phyloP scores from a whole-genome alignment of 2,113 vertebrate species.

The Tupaia tana region DNA sequence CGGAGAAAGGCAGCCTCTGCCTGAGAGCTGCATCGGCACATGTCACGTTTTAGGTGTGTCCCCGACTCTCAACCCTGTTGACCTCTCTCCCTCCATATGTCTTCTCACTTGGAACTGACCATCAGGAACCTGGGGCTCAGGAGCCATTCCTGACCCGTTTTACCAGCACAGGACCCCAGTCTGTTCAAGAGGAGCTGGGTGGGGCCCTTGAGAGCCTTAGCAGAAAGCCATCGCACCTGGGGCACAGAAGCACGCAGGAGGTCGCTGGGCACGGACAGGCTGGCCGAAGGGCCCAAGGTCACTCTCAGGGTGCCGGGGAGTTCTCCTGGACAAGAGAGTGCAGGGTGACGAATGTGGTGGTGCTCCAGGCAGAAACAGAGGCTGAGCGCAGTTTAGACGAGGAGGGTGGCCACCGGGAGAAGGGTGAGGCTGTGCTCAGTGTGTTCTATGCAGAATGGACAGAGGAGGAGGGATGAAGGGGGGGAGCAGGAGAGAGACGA shows the following conservation, averaged over 20 bases:
- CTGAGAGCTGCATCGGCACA: not conserved
- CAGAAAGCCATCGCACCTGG: not conserved
- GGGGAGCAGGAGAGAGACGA: not conserved
- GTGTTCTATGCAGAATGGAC: not conserved
- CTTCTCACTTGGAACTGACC: not conserved
- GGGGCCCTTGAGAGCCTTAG: not conserved
- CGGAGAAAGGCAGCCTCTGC: not conserved
- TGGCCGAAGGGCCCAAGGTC: not conserved
- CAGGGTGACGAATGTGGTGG: not conserved
- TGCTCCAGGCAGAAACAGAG: constrained; percentile 1
- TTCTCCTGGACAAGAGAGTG: not conserved
- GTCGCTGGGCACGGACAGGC: not conserved
- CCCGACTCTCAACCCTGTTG: not conserved
- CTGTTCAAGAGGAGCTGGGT: not conserved
- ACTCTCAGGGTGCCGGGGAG: not conserved
- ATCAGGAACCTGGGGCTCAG: not conserved
- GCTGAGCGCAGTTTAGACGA: not conserved
- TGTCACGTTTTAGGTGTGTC: fast-evolving
- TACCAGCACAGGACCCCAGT: not conserved
- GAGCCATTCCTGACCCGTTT: not conserved
- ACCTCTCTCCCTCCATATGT: not conserved
- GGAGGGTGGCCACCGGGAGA: not conserved
- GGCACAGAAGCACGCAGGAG: not conserved
- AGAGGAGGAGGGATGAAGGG: not conserved
- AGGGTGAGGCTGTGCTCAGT: fast-evolving